Conservation (phyloP, 2,113 vertebrate species). For the Prolemur simus region DNA sequence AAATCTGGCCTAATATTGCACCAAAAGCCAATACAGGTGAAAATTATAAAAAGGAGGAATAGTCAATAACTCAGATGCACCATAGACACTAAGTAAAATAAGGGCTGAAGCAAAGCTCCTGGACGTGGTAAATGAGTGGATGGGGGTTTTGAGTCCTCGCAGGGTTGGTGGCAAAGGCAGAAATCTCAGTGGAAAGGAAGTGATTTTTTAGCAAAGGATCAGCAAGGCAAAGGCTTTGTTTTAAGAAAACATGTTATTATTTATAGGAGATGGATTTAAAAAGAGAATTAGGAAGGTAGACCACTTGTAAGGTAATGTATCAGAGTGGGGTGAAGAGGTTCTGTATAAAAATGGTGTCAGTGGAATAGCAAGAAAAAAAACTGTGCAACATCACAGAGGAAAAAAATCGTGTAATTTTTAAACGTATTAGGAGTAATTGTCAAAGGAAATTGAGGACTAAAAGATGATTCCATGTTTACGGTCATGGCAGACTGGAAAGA, state of each 20-base stretch:
- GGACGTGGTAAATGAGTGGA: background rate
- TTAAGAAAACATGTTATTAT: background rate
- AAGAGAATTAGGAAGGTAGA: background rate
- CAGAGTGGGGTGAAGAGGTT: background rate
- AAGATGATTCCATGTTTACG: background rate
- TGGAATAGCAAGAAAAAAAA: background rate
- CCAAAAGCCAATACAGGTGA: background rate
- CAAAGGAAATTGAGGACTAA: background rate
- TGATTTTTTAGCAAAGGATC: background rate
- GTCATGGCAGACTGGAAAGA: background rate
- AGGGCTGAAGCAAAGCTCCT: background rate
- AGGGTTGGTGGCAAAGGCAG: background rate
- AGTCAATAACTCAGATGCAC: background rate
- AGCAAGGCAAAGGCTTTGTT: background rate
- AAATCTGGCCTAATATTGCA: background rate
- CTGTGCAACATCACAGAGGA: background rate
- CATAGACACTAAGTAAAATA: background rate
- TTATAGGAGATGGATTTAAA: background rate
- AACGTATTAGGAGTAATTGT: background rate
- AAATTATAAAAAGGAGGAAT: background rate
- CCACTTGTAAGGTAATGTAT: background rate
- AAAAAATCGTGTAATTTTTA: background rate
- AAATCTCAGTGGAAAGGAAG: background rate
- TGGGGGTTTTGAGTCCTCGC: fast-evolving
- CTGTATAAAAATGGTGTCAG: background rate